Evolutionary conservation across 1,140 invertebrate genomes (phyloP).

Genomic region (Psilanteris sp.): DNA sequence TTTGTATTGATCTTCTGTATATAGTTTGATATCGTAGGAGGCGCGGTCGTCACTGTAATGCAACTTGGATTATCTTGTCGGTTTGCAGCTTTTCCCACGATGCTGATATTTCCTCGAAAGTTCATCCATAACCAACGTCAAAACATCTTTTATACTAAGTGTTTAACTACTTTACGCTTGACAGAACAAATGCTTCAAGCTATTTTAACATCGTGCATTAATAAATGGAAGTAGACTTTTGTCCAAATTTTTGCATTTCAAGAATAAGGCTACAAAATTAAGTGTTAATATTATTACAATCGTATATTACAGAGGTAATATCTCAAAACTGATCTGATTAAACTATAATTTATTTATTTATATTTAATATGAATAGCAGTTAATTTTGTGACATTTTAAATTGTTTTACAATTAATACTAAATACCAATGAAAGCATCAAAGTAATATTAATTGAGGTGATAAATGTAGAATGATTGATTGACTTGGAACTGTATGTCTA

Average conservation of each 20-base stretch:
- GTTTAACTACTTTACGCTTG: conserved; percentile 26
- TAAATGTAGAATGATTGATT: not conserved
- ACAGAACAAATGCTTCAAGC: conserved; percentile 28
- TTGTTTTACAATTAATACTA: no score
- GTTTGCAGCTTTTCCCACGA: conserved; percentile 43
- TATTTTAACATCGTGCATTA: conserved; percentile 9
- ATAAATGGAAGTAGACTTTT: conserved; percentile 8
- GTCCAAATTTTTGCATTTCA: conserved; percentile 3
- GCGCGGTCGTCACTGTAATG: conserved; percentile 16
- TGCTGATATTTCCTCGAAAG: conserved; percentile 45
- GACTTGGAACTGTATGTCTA: not conserved
- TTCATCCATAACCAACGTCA: conserved; percentile 24
- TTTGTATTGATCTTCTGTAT: conserved; percentile 17
- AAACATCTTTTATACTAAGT: conserved; percentile 10
- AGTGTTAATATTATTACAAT: no score
- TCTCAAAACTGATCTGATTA: no score
- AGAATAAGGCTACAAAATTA: no score
- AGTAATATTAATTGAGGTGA: conserved; percentile 9
- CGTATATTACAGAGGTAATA: no score
- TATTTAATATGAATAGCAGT: no score
- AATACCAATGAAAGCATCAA: not conserved
- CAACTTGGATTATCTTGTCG: conserved; percentile 18
- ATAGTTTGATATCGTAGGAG: conserved; percentile 13
- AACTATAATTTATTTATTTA: no score
- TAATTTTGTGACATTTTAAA: no score